Conservation (phyloP, 2,888 invertebrate genomes). For the Watsonalla binaria region DNA sequence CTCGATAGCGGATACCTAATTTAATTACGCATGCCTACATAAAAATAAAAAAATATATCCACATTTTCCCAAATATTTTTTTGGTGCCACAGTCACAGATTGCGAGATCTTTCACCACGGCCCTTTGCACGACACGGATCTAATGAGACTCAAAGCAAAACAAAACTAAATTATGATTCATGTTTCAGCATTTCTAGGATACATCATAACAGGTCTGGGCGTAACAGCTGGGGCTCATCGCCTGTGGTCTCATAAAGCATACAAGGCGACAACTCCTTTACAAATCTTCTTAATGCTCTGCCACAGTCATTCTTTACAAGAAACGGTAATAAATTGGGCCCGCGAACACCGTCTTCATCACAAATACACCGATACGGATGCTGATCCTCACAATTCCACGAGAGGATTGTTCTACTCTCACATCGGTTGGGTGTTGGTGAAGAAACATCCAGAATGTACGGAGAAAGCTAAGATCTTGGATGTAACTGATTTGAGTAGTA, state of each 20-base stretch:
- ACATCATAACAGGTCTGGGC: slow-evolving; percentile 10
- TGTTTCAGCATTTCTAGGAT: too few species aligned
- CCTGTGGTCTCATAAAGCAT: slow-evolving; percentile 33
- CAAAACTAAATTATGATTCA: too few species aligned
- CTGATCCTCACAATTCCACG: slow-evolving; percentile 87
- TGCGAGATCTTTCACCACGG: too few species aligned
- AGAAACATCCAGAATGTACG: slow-evolving; percentile 87
- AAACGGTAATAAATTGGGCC: slow-evolving; percentile 52
- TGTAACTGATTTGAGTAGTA: slow-evolving; percentile 82
- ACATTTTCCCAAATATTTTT: too few species aligned
- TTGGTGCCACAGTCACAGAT: too few species aligned
- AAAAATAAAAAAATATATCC: too few species aligned
- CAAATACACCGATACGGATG: slow-evolving; percentile 84
- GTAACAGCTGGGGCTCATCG: slow-evolving; percentile 34
- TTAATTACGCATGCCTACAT: too few species aligned
- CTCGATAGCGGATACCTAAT: too few species aligned
- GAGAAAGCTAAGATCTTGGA: slow-evolving; percentile 84
- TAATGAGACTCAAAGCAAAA: too few species aligned
- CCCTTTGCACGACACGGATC: too few species aligned
- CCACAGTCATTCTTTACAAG: slow-evolving; percentile 36
- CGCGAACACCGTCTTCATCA: slow-evolving; percentile 66
- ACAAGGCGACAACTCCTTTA: slow-evolving; percentile 29
- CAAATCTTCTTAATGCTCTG: slow-evolving; percentile 25
- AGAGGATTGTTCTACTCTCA: slow-evolving; percentile 92
- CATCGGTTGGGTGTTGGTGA: slow-evolving; percentile 87